Conservation (phyloP, 2,888 invertebrate species). For the Meta bourneti region DNA sequence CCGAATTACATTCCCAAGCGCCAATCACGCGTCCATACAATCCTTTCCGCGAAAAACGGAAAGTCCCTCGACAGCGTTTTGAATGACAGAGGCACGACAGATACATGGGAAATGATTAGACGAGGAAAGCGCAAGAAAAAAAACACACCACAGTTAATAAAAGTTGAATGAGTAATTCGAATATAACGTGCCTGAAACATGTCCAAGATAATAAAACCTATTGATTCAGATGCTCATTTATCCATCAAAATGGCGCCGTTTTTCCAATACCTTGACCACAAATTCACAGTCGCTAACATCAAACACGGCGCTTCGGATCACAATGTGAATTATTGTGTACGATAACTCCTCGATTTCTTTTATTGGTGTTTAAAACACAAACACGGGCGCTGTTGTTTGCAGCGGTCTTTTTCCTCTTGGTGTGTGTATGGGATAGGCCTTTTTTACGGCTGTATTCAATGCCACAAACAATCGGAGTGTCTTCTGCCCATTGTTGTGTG, state of each 20-base stretch:
- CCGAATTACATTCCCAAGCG: neutral
- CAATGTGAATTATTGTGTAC: constrained; percentile 23
- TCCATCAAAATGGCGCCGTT: constrained; percentile 41
- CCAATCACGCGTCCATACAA: neutral
- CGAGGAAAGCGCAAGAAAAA: neutral
- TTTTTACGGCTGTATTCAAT: neutral
- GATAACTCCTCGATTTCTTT: constrained; percentile 12
- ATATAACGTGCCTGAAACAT: constrained; percentile 15
- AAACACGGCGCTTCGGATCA: constrained; percentile 18
- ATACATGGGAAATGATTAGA: neutral
- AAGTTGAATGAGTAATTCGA: constrained; percentile 48
- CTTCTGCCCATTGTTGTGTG: constrained; percentile 34
- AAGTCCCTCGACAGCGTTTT: neutral
- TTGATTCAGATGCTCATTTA: constrained; percentile 46
- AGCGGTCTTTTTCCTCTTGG: neutral
- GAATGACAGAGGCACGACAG: neutral
- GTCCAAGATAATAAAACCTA: constrained; percentile 30
- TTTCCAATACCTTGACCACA: neutral
- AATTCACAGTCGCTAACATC: neutral
- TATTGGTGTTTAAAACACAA: neutral
- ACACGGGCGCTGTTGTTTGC: constrained; percentile 12
- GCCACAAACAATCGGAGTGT: neutral
- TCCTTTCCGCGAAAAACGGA: neutral
- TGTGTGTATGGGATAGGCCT: neutral
- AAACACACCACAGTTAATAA: constrained; percentile 16